Conservation (phyloP, 2,113 vertebrate genomes). For the Thryonomys swinderianus region DNA sequence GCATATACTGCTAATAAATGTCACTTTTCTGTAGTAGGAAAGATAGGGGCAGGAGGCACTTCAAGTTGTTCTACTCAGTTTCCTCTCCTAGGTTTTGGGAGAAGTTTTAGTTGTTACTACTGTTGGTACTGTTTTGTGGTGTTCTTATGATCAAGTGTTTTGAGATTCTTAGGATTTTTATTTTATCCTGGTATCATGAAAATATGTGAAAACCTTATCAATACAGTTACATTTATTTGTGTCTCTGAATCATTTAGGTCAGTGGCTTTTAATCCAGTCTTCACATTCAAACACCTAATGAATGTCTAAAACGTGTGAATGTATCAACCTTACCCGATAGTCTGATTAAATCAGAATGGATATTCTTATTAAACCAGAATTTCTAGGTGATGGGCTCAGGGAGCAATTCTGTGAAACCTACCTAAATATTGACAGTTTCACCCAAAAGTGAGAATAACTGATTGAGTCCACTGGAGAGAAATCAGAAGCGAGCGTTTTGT, state of each 20-base stretch:
- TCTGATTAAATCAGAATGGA: too few relatives aligned
- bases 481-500: not conserved
- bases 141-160: not conserved
- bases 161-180: not conserved
- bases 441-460: not conserved
- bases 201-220: not conserved
- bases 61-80: not conserved
- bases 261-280: not conserved
- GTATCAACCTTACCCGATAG: not conserved
- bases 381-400: not conserved
- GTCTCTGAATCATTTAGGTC: not conserved
- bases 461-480: not conserved
- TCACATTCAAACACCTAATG: not conserved
- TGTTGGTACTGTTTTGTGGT: not conserved
- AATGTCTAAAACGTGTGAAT: not conserved
- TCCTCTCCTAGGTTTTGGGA: not conserved
- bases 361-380: not conserved
- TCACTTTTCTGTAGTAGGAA: not conserved
- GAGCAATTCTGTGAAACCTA: not conserved
- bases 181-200: not conserved
- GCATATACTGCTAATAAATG: not conserved
- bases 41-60: not conserved
- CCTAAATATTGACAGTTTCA: not conserved
- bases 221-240: not conserved
- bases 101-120: not conserved